Evolutionary conservation across 2,797 vertebrate genomes (phyloP).

Genomic region (Melanotaenia parkinsoni): DNA sequence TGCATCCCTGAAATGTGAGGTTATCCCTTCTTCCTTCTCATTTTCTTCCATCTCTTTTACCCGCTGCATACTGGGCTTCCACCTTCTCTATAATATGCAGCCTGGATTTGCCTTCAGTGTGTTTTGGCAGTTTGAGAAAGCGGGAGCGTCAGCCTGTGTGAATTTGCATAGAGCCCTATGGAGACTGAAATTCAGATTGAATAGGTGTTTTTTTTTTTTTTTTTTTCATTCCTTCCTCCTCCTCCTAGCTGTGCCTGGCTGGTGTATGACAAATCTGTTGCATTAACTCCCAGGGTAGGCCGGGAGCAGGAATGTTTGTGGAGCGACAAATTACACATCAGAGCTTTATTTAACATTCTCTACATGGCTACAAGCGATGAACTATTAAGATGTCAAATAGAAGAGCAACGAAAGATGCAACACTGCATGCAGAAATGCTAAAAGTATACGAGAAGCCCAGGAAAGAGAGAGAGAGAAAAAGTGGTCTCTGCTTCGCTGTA

Average conservation of each 20-base stretch:
- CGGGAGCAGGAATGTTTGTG: slow-evolving; percentile 76
- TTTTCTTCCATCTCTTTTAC: slow-evolving; percentile 44
- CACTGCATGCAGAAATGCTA: slow-evolving; percentile 61
- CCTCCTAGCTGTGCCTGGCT: slow-evolving; percentile 67
- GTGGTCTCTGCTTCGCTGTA: not conserved
- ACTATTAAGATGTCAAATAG: slow-evolving; percentile 78
- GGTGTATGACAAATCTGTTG: slow-evolving; percentile 81
- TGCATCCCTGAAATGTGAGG: slow-evolving; percentile 47
- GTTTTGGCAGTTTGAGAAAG: slow-evolving; percentile 55
- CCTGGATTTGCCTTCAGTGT: slow-evolving; percentile 50
- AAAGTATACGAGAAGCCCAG: slow-evolving; percentile 41
- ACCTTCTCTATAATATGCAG: slow-evolving; percentile 46
- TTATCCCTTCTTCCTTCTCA: slow-evolving; percentile 29
- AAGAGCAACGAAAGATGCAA: slow-evolving; percentile 62
- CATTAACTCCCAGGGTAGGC: slow-evolving; percentile 81
- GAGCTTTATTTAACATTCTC: slow-evolving; percentile 80
- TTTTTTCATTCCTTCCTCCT: slow-evolving; percentile 24
- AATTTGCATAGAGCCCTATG: slow-evolving; percentile 75
- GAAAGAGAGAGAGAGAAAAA: slow-evolving; percentile 16
- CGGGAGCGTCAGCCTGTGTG: slow-evolving; percentile 60
- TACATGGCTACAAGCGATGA: slow-evolving; percentile 75
- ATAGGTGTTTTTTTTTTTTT: slow-evolving; percentile 61
- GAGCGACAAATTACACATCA: slow-evolving; percentile 81
- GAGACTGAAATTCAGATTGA: slow-evolving; percentile 81
- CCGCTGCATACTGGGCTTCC: slow-evolving; percentile 40